Conservation (phyloP, 2,797 vertebrate species). For the Ceryle rudis region DNA sequence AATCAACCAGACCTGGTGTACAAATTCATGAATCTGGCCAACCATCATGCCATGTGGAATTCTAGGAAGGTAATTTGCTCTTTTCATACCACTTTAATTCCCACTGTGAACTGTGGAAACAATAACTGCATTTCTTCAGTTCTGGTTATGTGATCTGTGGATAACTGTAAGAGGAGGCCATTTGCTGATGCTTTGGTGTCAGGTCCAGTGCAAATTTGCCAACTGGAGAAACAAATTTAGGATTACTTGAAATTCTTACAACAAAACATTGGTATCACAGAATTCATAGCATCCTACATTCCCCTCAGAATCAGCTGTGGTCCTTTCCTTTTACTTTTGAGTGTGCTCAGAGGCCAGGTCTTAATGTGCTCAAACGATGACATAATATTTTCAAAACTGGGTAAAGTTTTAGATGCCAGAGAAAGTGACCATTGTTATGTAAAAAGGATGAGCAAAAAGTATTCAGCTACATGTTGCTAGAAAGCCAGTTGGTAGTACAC, state of each 20-base stretch:
- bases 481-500: background rate
- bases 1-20: conserved; percentile 98
- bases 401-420: background rate
- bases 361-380: background rate
- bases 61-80: conserved; percentile 91
- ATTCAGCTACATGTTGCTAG: background rate
- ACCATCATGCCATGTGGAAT: conserved; percentile 99
- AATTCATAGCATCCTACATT: background rate
- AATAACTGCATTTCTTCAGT: background rate
- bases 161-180: background rate
- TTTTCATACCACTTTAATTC: background rate
- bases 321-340: background rate
- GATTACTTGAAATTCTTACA: background rate
- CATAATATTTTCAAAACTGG: background rate
- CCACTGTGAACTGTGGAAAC: background rate
- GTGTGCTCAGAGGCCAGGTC: background rate
- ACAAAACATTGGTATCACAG: background rate
- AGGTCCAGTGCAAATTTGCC: background rate
- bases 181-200: background rate
- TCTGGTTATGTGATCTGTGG: background rate
- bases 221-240: background rate
- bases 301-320: background rate
- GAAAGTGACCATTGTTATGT: background rate
- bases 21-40: conserved; percentile 99
- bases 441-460: background rate